Conservation (phyloP, 2,888 invertebrate species). For the Drosophila fulvimacula region DNA sequence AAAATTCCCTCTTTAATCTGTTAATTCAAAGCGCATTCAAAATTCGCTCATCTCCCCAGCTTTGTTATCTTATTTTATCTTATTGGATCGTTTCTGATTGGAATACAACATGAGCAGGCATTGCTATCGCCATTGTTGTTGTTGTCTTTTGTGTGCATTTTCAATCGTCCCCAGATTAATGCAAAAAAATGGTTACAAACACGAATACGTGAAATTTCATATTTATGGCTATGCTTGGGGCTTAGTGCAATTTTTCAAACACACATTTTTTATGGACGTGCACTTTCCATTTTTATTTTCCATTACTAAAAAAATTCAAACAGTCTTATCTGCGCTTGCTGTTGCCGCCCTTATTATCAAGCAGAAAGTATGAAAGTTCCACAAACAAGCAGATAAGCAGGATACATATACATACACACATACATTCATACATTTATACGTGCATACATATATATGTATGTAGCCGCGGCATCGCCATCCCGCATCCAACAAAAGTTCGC, state of each 20-base stretch:
- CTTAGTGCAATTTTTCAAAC: conserved; percentile 11
- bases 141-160: conserved; percentile 12
- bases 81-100: conserved; percentile 25
- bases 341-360: conserved; percentile 41
- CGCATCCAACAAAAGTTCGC: conserved; percentile 14
- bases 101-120: conserved; percentile 11
- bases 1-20: background rate
- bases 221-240: background rate
- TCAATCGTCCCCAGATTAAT: conserved; percentile 4
- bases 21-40: conserved; percentile 9
- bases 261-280: conserved; percentile 27
- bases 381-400: conserved; percentile 53
- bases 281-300: conserved; percentile 18
- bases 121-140: background rate
- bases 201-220: background rate
- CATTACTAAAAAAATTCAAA: background rate
- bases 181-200: conserved; percentile 17
- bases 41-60: background rate
- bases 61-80: conserved; percentile 14
- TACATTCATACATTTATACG: background rate
- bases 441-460: background rate
- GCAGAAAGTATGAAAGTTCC: conserved; percentile 23
- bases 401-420: conserved; percentile 30
- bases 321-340: conserved; percentile 39
- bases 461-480: conserved; percentile 32